Conservation (phyloP, 2,113 vertebrate species). For the Macrotis lagotis region DNA sequence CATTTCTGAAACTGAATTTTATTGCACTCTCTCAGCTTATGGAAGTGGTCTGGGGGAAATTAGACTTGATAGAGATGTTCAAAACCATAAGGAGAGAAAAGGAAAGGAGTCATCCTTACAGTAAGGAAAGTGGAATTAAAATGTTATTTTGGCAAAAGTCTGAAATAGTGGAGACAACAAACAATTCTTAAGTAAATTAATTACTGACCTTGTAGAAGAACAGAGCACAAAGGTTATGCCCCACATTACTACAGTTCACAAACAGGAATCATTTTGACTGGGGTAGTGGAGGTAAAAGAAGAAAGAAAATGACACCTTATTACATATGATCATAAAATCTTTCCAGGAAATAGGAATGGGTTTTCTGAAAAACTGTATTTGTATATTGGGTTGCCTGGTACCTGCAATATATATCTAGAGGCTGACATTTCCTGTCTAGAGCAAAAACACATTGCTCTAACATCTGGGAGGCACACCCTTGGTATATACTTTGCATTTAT, state of each 20-base stretch:
- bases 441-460: neutral
- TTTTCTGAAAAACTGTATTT: constrained; percentile 60
- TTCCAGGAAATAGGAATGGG: constrained; percentile 52
- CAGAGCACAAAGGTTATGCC: constrained; percentile 32
- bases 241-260: constrained; percentile 56
- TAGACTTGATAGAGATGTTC: constrained; percentile 63
- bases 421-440: neutral
- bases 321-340: constrained; percentile 55
- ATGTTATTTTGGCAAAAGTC: constrained; percentile 75
- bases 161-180: constrained; percentile 58
- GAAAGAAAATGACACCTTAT: constrained; percentile 33
- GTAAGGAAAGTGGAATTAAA: constrained; percentile 77
- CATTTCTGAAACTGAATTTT: constrained; percentile 64
- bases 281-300: neutral
- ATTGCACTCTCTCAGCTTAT: constrained; percentile 62
- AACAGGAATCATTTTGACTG: constrained; percentile 59
- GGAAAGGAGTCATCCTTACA: constrained; percentile 55
- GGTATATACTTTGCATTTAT: neutral
- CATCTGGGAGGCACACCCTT: neutral
- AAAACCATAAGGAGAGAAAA: constrained; percentile 62
- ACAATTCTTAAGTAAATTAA: constrained; percentile 60
- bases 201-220: constrained; percentile 65
- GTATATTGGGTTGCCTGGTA: constrained; percentile 27
- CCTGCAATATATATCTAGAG: neutral
- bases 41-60: constrained; percentile 78